Evolutionary conservation across 2,888 invertebrate species (phyloP), one percentile per base, ranked within the genome.

Genomic region (Protophormia terraenovae): DNA sequence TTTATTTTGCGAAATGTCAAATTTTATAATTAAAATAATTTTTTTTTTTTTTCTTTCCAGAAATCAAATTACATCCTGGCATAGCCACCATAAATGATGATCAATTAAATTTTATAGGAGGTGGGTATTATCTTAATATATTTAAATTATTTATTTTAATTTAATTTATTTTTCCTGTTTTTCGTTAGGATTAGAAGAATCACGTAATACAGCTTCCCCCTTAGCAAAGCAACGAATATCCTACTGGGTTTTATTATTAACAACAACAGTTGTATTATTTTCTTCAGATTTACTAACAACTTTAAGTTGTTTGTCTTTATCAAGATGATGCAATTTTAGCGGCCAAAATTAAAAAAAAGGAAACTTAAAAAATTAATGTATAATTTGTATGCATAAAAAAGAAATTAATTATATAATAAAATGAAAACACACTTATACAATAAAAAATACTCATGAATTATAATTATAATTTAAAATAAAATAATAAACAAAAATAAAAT

Each of bases 61-160:
- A 93, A 91, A 93, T 93, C 83, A 93, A 93, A 90, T 89, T 93
- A 58, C 92, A 93, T 89, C 91, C 92, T 55, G 93, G 92, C 85
- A 89, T 90, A 66, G 88, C 91, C 45, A 88, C 91, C 67, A 89
- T 90, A 66, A 92, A 91, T 87, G 92, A 92, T 87, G 93, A 93
- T 87, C 92, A 92, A 86, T 89, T 92, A 27, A 93, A 93, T 89
- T 92, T 89, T 83, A 88, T 91, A 67, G 90, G 90, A 79, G 91
- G 91, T 91, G 87, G 88, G 89, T 87, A 14, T 12, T 3, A 12
- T 50, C 12, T 2, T 29, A 16, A 14, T 12, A 29, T 76, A 10
- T 47, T 12, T 19, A 22, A 8, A 29, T 10, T 2, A 29, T 29
- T 1, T 12, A 24, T 14, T 22, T 19, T 60, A 32, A 32, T 14